Conservation (phyloP, 2,797 vertebrate species). For the Clarias platycephalus region DNA sequence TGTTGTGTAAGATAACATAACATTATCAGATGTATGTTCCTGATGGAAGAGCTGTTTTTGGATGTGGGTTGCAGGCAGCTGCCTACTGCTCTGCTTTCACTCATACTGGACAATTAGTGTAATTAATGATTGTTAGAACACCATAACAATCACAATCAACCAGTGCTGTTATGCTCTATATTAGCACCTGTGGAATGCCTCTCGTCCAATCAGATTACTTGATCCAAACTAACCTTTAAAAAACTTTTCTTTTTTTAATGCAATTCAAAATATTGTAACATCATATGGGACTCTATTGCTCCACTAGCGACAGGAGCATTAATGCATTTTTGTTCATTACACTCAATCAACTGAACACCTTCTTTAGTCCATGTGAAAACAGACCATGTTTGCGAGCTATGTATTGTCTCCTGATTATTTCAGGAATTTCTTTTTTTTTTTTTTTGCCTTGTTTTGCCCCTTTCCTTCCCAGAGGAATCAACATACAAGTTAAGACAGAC, state of each 20-base stretch:
- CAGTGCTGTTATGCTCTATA: no score
- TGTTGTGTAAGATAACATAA: no score
- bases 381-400: slow-evolving; percentile 1
- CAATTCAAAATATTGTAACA: background rate
- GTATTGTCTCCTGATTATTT: slow-evolving; percentile 38
- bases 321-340: background rate
- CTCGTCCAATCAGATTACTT: no score
- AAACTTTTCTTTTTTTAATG: background rate
- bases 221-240: no score
- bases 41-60: no score
- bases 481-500: slow-evolving; percentile 71
- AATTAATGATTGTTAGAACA: no score
- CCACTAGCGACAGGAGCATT: background rate
- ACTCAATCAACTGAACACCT: background rate
- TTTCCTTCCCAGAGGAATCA: slow-evolving; percentile 62
- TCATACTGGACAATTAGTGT: no score
- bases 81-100: no score
- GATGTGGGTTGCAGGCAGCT: no score
- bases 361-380: background rate
- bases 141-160: no score
- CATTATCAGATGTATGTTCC: no score
- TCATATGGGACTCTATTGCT: background rate
- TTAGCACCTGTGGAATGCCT: no score
- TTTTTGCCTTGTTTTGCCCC: slow-evolving; percentile 56
- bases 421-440: slow-evolving; percentile 56